These are phyloP conservation scores for Hucho hucho DNA, from an alignment of 2,113 vertebrate species.

Conservation along the genomic window DNA sequence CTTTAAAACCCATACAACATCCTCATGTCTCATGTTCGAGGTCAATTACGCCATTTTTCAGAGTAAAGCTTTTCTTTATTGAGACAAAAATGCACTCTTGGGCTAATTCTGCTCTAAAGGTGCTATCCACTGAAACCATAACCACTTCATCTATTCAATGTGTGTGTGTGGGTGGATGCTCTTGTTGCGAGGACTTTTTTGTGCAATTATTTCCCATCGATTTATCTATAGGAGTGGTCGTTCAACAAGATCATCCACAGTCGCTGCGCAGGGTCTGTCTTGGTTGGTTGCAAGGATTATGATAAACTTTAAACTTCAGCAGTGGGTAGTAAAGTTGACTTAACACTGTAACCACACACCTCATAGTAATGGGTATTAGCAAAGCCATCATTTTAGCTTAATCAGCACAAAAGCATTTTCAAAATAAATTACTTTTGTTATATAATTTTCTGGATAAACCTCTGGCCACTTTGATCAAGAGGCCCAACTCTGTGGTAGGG, in stretches of 20 bases:
- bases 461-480: not conserved
- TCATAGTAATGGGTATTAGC: no score
- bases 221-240: no score
- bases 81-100: constrained; percentile 12
- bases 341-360: not conserved
- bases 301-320: no score
- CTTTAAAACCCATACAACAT: constrained; percentile 34
- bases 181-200: not conserved
- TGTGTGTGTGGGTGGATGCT: not conserved
- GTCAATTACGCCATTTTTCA: constrained; percentile 31
- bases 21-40: constrained; percentile 31
- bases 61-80: constrained; percentile 28
- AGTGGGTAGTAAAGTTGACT: no score
- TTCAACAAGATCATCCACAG: no score
- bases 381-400: no score
- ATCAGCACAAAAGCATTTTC: no score
- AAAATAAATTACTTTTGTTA: no score
- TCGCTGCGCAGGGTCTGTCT: no score
- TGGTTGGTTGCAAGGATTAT: no score
- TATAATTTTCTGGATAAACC: not conserved
- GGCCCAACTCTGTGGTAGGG: not conserved
- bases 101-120: constrained; percentile 18
- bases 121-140: not conserved
- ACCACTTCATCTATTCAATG: not conserved
- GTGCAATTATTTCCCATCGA: no score